phyloP scores from a whole-genome alignment of 2,888 invertebrate genomes.

The Epinotia brunnichana region DNA sequence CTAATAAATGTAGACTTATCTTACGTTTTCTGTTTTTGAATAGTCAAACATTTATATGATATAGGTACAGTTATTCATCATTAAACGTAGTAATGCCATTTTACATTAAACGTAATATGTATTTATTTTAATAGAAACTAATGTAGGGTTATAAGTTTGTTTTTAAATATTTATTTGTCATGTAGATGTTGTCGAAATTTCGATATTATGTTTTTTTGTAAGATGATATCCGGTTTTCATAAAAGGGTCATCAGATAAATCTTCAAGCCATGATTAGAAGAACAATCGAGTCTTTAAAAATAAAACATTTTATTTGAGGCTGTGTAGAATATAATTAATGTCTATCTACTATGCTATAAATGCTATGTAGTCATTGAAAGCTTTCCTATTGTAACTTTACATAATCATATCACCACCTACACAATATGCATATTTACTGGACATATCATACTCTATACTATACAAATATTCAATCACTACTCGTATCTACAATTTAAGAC shows the following conservation, averaged over 20 bases:
- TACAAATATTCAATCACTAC: constrained; percentile 36
- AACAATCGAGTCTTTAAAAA: neutral
- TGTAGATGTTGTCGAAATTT: neutral
- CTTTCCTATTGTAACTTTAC: constrained; percentile 26
- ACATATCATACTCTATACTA: constrained; percentile 40
- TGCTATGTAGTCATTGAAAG: constrained; percentile 18
- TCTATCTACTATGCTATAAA: constrained; percentile 14
- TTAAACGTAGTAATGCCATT: constrained; percentile 9
- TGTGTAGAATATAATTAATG: constrained; percentile 8
- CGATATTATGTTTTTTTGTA: neutral
- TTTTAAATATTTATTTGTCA: neutral
- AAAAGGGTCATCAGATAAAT: neutral
- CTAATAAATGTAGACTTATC: neutral
- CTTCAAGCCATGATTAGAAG: neutral
- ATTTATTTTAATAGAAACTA: constrained; percentile 1
- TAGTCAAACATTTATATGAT: neutral
- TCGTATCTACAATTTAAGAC: constrained; percentile 23
- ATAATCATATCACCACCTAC: constrained; percentile 37
- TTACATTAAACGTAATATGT: neutral
- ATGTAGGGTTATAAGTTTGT: neutral
- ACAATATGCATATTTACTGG: constrained; percentile 38
- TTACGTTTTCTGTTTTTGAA: neutral
- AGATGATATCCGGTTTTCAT: neutral
- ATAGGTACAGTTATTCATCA: neutral
- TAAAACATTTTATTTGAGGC: neutral